Evolutionary conservation across 2,888 invertebrate genomes (phyloP), one percentile per base, ranked within the genome.

Genomic region (Sphaeridia pumilis): DNA sequence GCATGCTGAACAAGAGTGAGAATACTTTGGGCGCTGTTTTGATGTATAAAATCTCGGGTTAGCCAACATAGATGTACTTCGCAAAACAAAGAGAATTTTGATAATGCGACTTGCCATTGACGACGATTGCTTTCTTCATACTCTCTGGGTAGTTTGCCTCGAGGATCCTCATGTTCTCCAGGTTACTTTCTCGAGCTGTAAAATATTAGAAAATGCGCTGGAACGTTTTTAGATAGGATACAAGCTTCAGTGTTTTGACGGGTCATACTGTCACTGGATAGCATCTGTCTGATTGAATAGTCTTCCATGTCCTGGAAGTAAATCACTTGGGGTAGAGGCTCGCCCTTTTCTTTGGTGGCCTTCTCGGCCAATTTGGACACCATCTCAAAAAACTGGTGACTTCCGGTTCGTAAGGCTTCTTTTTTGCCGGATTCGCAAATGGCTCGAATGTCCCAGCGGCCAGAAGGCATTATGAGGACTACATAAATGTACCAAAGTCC

Each of bases 291-390:
- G 26, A 53, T 47, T 4, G 53, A 53, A 21, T 48, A 53, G 5
- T 44, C 53, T 26, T 47, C 47, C 53, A 53, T 53, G 27, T 53
- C 53, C 31, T 42, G 21, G 3, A 53, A n/a, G 25, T 43, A 43
- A 14, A 47, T 17, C 17, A 43, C 7, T 22, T 53, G 53, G 26
- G 47, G 31, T 2, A 52, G 25, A 5, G 53, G 53, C n/a, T 20
- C 17, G 7, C 48, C 43, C 2, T 21, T 26, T 31, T 47, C 47
- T n/a, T 44, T 25, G 2, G 42, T 41, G 14, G 41, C 21, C 12
- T 36, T 5, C 7, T 36, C 7, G 10, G 24, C 35, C 14, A 43
- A 47, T 10, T 42, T 44, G 1, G 46, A 12, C 4, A 53, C 28
- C 7, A 26, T n/a, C 17, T 53, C 53, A 3, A 43, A 34, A 35